phyloP scores from a whole-genome alignment of 2,113 vertebrate species.

The Brachypteracias leptosomus region DNA sequence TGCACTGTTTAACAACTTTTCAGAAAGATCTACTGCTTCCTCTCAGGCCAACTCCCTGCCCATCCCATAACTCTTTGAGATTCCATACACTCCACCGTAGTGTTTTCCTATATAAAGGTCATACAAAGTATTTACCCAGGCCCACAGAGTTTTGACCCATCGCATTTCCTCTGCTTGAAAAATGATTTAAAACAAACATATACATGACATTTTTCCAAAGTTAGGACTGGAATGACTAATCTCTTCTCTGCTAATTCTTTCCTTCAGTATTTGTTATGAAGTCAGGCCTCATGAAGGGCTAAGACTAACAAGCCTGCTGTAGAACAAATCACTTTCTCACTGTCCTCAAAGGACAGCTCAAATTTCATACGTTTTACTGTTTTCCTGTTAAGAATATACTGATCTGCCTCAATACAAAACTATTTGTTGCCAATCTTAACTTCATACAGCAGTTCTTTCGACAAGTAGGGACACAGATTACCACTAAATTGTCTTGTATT shows the following conservation, averaged over 20 bases:
- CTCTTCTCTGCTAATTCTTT: background rate
- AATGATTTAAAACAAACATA: background rate
- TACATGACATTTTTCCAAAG: background rate
- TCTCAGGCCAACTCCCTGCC: background rate
- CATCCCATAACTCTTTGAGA: background rate
- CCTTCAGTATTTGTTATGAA: background rate
- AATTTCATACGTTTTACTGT: background rate
- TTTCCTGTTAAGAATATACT: background rate
- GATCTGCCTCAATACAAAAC: background rate
- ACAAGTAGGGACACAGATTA: background rate
- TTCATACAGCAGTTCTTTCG: background rate
- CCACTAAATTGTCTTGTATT: background rate
- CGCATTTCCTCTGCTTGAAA: background rate
- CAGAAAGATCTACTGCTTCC: background rate
- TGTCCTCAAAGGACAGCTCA: slow-evolving; percentile 3
- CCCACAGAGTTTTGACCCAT: background rate
- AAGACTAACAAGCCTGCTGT: background rate
- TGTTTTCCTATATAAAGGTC: background rate
- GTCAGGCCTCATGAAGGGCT: background rate
- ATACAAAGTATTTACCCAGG: slow-evolving; percentile 10
- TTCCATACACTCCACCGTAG: background rate
- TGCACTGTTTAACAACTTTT: background rate
- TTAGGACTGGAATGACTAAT: background rate
- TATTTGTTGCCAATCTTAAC: background rate
- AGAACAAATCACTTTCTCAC: slow-evolving; percentile 1